phyloP scores from a whole-genome alignment of 2,113 vertebrate genomes.

The Ciconia stormi region DNA sequence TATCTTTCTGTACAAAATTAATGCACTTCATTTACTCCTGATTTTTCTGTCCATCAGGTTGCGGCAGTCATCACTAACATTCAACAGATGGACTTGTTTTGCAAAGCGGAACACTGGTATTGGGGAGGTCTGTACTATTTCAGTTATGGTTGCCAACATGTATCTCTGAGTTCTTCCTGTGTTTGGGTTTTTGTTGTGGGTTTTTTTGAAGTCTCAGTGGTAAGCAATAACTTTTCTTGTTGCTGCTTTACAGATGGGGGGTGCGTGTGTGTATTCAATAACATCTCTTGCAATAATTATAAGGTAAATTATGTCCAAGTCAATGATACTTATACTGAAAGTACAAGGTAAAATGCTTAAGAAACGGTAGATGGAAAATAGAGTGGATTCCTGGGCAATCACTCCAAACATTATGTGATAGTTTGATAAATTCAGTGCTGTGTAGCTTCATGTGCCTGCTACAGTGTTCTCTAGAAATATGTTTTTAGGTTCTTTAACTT shows the following conservation, averaged over 20 bases:
- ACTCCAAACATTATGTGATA: neutral
- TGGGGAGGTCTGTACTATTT: neutral
- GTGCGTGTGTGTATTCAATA: neutral
- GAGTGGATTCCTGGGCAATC: neutral
- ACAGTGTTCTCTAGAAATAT: neutral
- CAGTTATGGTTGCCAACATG: neutral
- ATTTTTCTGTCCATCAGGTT: neutral
- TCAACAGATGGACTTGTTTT: neutral
- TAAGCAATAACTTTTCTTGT: neutral
- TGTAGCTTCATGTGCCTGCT: neutral
- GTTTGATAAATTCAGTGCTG: fast-evolving
- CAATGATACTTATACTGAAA: neutral
- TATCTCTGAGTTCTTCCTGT: neutral
- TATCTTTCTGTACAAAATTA: neutral
- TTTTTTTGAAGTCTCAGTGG: neutral
- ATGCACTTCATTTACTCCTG: neutral
- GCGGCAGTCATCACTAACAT: neutral
- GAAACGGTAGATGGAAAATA: neutral
- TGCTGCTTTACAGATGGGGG: neutral
- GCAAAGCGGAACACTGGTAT: neutral
- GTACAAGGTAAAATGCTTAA: neutral
- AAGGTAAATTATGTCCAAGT: neutral
- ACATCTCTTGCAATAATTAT: neutral
- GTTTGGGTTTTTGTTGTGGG: neutral
- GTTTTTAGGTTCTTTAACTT: neutral